Evolutionary conservation across 2,888 invertebrate genomes (phyloP).

Genomic region (Trimorus sp.): DNA sequence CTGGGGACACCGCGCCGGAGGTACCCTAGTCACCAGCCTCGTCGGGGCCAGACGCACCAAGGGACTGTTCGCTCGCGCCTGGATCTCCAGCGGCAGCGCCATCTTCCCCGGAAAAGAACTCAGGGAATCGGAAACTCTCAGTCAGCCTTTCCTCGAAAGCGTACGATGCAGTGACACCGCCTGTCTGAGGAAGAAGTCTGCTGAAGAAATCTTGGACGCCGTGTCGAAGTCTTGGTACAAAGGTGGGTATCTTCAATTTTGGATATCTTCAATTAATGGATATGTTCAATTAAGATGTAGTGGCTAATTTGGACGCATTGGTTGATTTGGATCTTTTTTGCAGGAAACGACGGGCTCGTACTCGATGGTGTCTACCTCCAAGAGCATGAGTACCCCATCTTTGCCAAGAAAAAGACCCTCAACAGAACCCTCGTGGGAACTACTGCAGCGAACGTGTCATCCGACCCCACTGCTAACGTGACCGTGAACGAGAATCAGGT

Average conservation of each 20-base stretch:
- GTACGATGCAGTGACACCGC: slow-evolving; percentile 83
- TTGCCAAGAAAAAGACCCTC: slow-evolving; percentile 82
- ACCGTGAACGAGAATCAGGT: slow-evolving; percentile 87
- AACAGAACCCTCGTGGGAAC: slow-evolving; percentile 87
- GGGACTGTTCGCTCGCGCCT: slow-evolving; percentile 87
- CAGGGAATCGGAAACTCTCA: slow-evolving; percentile 84
- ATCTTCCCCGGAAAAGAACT: slow-evolving; percentile 87
- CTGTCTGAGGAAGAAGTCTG: slow-evolving; percentile 81
- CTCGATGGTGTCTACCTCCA: slow-evolving; percentile 88
- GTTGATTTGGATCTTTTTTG: background rate
- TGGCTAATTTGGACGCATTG: background rate
- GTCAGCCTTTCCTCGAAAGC: slow-evolving; percentile 84
- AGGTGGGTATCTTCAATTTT: slow-evolving; percentile 24
- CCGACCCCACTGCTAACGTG: slow-evolving; percentile 83
- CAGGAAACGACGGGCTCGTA: slow-evolving; percentile 84
- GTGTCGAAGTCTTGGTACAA: slow-evolving; percentile 89
- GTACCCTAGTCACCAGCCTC: slow-evolving; percentile 90
- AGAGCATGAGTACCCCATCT: slow-evolving; percentile 86
- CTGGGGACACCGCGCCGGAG: slow-evolving; percentile 93
- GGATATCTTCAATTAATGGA: no score
- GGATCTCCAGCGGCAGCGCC: slow-evolving; percentile 91
- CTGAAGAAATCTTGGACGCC: slow-evolving; percentile 85
- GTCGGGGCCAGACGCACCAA: slow-evolving; percentile 84
- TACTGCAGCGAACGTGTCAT: slow-evolving; percentile 88
- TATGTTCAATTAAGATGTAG: background rate